These are phyloP conservation scores for Leptocoma aspasia DNA, from an alignment of 2,113 vertebrate species.

Conservation along the genomic window DNA sequence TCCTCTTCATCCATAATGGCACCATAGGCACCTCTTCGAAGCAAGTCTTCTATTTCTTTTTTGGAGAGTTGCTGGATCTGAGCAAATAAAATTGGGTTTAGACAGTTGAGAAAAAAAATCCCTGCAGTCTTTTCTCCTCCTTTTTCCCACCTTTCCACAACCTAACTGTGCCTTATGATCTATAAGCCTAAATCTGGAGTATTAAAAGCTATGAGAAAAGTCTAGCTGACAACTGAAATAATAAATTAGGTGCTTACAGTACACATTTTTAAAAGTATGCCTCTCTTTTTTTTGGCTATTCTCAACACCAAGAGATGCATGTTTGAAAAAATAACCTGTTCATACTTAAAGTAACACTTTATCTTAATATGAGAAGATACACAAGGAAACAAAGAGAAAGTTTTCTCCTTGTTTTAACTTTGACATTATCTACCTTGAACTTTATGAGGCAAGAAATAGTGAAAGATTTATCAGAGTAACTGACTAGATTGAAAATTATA, in stretches of 20 bases:
- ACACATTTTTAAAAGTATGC: neutral
- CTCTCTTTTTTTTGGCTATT: neutral
- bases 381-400: neutral
- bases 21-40: constrained; percentile 93
- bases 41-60: constrained; percentile 96
- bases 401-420: neutral
- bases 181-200: neutral
- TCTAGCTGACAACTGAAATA: neutral
- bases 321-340: neutral
- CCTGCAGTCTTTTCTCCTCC: neutral
- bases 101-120: neutral
- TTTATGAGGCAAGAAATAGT: neutral
- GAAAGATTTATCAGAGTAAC: neutral
- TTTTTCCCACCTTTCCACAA: neutral
- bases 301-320: fast-evolving
- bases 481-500: neutral
- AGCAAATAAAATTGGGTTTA: neutral
- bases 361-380: neutral
- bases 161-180: neutral
- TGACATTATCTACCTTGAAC: neutral
- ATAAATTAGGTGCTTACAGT: neutral
- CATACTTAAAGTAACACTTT: neutral
- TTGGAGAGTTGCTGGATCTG: constrained; percentile 93
- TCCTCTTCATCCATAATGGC: constrained; percentile 99
- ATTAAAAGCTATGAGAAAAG: neutral